Evolutionary conservation across 2,113 vertebrate species (phyloP), one percentile per base, ranked within the genome.

Genomic region (Rallus limicola): DNA sequence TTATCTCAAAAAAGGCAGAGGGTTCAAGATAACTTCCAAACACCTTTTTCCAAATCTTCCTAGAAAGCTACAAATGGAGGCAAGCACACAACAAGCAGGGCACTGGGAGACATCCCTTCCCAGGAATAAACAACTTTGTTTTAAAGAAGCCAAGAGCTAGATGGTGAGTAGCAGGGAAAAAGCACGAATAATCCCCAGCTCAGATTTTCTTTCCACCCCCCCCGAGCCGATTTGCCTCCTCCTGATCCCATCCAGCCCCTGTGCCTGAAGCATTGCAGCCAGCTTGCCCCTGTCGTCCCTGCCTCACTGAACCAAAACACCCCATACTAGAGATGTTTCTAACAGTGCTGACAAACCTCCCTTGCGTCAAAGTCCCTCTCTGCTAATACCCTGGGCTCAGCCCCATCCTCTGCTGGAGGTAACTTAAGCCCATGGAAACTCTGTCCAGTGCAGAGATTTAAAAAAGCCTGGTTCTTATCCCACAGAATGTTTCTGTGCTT

Each of bases 261-360:
- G 28, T 40, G 36, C 71, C 72, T 90, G 64, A 77, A 87, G 50
- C 55, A 69, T 2, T 1, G 3, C 52, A 63, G 42, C 21, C 52
- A 75, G n/a, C 28, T 62, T 3, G 1, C 13, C n/a, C 31, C 21
- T 36, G 14, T 16, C 1, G 0, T 34, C 52, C 28, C 12, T 0
- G 1, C 5, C 1, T 19, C 40, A n/a, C 10, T 56, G 53, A 56
- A 50, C 38, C 6, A 42, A 72, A 83, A 36, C 29, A 34, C 9
- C 36, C 50, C 7, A 9, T n/a, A 29, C 52, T 58, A 29, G 36
- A 58, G 59, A 92, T 5, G 33, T 38, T 75, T 83, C 26, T 56
- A 65, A 10, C 29, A 70, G 70, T 11, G n/a, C 53, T 55, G 67
- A 40, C 48, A 72, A 82, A 44, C 26, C 18, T n/a, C 36, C 21